phyloP scores from a whole-genome alignment of 2,888 invertebrate species.

The Campoplex capitator region DNA sequence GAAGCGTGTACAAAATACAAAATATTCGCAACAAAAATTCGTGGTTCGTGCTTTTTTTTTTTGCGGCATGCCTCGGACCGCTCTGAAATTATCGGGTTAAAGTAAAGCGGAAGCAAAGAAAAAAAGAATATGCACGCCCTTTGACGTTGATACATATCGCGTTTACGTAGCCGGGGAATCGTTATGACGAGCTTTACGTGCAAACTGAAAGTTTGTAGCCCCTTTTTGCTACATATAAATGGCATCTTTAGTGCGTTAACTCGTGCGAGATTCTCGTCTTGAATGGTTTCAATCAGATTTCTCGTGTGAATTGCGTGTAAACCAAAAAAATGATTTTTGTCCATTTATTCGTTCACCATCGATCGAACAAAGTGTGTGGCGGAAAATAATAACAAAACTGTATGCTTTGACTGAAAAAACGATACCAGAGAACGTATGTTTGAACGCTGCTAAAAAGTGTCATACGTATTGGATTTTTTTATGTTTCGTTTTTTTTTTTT shows the following conservation, averaged over 20 bases:
- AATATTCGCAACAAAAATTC: conserved; percentile 37
- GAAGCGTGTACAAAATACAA: conserved; percentile 11
- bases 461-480: conserved; percentile 8
- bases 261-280: conserved; percentile 43
- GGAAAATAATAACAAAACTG: conserved; percentile 1
- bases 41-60: conserved; percentile 17
- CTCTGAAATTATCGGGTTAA: conserved; percentile 11
- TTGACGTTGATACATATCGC: conserved; percentile 12
- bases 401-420: background rate
- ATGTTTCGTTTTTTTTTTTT: background rate
- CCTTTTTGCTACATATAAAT: conserved; percentile 16
- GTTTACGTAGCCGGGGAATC: conserved; percentile 33
- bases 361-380: conserved; percentile 24
- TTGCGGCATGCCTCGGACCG: conserved; percentile 24
- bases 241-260: conserved; percentile 47
- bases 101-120: background rate
- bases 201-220: conserved; percentile 11
- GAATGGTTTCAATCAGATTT: conserved; percentile 26
- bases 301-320: conserved; percentile 14
- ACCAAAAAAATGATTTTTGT: background rate
- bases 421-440: conserved; percentile 21
- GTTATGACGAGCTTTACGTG: conserved; percentile 34
- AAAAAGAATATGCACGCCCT: background rate
- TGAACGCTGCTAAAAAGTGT: background rate
- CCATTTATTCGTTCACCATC: conserved; percentile 6